phyloP scores from a whole-genome alignment of 2,888 invertebrate species.

The Neoitamus cyanurus region DNA sequence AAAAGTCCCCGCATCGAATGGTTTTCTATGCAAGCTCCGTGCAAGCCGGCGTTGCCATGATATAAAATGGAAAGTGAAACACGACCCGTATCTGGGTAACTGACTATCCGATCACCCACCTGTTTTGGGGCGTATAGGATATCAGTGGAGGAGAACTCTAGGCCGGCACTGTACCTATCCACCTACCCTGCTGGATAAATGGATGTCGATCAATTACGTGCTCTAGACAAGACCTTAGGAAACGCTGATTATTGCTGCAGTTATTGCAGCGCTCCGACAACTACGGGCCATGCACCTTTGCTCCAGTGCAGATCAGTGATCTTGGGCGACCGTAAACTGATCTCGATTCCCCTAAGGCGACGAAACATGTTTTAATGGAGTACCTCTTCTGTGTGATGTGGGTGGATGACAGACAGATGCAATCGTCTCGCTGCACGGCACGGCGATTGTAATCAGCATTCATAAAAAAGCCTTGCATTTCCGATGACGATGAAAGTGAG shows the following conservation, averaged over 20 bases:
- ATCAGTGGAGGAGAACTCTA: background rate
- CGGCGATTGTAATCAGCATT: background rate
- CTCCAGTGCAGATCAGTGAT: constrained; percentile 18
- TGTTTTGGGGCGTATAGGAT: constrained; percentile 7
- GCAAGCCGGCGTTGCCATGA: background rate
- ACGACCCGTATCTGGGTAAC: constrained; percentile 3
- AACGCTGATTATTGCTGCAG: background rate
- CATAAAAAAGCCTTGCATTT: background rate
- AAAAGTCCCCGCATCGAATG: background rate
- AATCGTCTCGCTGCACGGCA: background rate
- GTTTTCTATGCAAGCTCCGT: background rate
- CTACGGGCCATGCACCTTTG: background rate
- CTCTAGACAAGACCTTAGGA: background rate
- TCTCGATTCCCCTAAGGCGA: background rate
- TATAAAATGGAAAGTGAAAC: constrained; percentile 29
- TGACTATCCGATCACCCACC: constrained; percentile 12
- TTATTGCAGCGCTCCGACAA: background rate
- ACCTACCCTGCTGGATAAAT: background rate
- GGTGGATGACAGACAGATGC: constrained; percentile 4
- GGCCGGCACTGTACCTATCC: background rate
- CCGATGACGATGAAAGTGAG: constrained; percentile 11
- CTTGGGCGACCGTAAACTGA: background rate
- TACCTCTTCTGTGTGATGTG: constrained; percentile 3
- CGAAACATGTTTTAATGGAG: constrained; percentile 5
- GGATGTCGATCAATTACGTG: constrained; percentile 1